A percentile compares a stretch with the other conserved stretches of the same genome.
Conservation (phyloP, 1,140 invertebrate species). For the Caenorhabditis tropicalis region DNA sequence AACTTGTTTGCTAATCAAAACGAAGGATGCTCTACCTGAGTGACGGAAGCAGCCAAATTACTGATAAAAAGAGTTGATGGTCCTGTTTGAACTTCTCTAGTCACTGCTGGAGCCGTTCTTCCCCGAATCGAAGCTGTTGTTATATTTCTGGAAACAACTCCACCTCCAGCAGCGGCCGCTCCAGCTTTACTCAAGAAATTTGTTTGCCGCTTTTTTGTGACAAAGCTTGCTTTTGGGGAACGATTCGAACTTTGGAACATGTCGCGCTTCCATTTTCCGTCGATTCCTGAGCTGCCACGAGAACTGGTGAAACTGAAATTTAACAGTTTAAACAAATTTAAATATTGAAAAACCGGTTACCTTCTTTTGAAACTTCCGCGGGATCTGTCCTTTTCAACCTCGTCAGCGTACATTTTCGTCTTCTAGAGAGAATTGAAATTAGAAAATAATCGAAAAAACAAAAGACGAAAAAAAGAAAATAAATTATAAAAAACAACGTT, state of each 20-base stretch:
- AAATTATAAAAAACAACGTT: not conserved
- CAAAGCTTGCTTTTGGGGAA: not conserved
- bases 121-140: not conserved
- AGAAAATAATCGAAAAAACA: not conserved
- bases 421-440: not conserved
- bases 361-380: not conserved
- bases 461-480: not conserved
- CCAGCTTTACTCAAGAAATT: constrained; percentile 8
- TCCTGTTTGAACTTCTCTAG: not conserved
- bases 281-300: not conserved
- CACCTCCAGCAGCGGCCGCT: not conserved
- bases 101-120: not conserved
- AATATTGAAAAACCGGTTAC: not conserved
- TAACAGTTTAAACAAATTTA: not conserved
- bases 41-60: constrained; percentile 5
- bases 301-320: not conserved
- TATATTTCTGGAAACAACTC: not conserved
- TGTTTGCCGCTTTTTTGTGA: not conserved
- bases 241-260: constrained; percentile 24
- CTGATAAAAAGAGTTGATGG: constrained; percentile 23
- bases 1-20: too few species aligned
- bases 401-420: constrained; percentile 17
- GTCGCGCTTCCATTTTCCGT: constrained; percentile 30
- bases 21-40: not conserved
- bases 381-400: not conserved